These are phyloP conservation scores for Brachyhypopomus gauderio DNA, from an alignment of 2,113 vertebrate genomes.

Conservation along the genomic window DNA sequence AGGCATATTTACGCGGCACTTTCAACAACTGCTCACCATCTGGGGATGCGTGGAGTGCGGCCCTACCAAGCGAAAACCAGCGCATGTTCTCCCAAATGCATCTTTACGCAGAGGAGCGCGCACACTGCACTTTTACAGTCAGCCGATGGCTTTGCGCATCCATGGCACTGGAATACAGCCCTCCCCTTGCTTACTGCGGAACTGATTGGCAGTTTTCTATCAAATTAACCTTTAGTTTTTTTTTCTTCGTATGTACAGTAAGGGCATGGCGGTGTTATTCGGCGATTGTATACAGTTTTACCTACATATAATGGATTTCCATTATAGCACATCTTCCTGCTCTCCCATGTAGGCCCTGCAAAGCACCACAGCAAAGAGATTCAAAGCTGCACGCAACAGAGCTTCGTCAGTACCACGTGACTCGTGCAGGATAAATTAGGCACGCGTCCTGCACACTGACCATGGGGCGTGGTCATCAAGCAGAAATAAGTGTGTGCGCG, in stretches of 20 bases:
- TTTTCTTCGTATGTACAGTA: no score
- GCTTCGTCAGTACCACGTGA: conserved; percentile 33
- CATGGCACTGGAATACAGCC: no score
- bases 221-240: no score
- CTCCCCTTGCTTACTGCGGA: no score
- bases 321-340: no score
- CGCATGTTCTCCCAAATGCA: background rate
- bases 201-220: no score
- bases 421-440: conserved; percentile 33
- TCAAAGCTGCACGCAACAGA: conserved; percentile 11
- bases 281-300: no score
- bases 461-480: conserved; percentile 10
- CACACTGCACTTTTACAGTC: no score
- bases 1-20: background rate
- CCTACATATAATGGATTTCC: background rate
- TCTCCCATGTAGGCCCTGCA: background rate
- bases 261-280: no score
- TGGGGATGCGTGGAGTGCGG: background rate
- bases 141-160: no score
- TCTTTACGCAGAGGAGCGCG: background rate
- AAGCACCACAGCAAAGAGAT: background rate
- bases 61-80: background rate
- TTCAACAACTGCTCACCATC: conserved; percentile 6
- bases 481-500: background rate
- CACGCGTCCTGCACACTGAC: conserved; percentile 26